Percentiles rank a stretch among this genome's conserved stretches.
These are phyloP conservation scores for Drosophila micromelanica DNA, from an alignment of 1,140 invertebrate species.

Conservation along the genomic window DNA sequence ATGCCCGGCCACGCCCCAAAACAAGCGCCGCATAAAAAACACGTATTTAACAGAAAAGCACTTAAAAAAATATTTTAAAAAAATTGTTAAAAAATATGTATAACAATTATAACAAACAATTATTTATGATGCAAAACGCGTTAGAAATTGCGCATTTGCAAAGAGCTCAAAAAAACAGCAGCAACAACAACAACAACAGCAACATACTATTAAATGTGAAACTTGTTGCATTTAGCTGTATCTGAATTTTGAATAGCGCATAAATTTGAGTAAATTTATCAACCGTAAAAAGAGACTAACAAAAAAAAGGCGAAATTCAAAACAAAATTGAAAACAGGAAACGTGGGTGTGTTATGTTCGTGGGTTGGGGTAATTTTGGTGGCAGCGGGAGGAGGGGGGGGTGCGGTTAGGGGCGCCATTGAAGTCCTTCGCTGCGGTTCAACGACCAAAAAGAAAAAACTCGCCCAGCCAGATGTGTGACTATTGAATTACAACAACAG, in stretches of 20 bases:
- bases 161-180: conserved; percentile 12
- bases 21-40: not conserved
- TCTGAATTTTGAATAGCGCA: conserved; percentile 40
- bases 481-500: conserved; percentile 26
- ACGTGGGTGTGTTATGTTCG: conserved; percentile 30
- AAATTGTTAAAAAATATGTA: conserved; percentile 11
- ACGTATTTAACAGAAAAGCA: not conserved
- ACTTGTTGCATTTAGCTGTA: conserved; percentile 63
- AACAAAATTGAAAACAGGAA: conserved; percentile 24
- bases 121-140: conserved; percentile 48
- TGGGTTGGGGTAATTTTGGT: no score
- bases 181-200: conserved; percentile 16
- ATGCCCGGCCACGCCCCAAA: conserved; percentile 36
- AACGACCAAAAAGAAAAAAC: conserved; percentile 43
- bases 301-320: not conserved
- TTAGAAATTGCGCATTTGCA: conserved; percentile 60
- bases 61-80: not conserved
- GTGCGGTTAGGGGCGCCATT: not conserved
- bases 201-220: conserved; percentile 44
- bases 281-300: conserved; percentile 11
- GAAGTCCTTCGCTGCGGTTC: conserved; percentile 41
- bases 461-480: conserved; percentile 30
- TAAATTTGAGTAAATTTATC: conserved; percentile 52
- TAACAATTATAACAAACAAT: conserved; percentile 16
- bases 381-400: not conserved